These are phyloP conservation scores for Portunus trituberculatus DNA, from an alignment of 1,140 invertebrate species.

Conservation along the genomic window DNA sequence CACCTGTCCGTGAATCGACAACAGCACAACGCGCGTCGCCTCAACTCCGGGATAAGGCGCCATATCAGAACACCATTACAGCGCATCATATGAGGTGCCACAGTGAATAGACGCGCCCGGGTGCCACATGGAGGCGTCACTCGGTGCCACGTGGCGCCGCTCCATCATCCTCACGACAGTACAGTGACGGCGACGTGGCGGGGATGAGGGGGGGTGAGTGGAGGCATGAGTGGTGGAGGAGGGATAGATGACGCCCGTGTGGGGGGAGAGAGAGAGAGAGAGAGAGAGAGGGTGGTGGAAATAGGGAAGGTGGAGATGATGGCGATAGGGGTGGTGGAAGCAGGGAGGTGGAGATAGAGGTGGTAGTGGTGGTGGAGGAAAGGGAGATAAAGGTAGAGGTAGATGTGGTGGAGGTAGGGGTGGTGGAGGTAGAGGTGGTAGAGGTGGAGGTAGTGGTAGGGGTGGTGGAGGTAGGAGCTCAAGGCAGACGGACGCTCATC, in stretches of 20 bases:
- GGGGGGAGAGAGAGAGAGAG: not conserved
- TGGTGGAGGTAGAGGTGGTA: not conserved
- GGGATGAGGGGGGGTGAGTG: not conserved
- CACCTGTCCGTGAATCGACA: too few species aligned
- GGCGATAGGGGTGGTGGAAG: too few species aligned
- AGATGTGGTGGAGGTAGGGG: not conserved
- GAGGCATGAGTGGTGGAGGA: not conserved
- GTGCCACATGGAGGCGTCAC: not conserved
- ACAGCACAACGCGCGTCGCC: not conserved
- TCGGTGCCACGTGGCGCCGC: not conserved
- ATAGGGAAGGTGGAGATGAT: too few species aligned
- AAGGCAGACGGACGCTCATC: conserved; percentile 16
- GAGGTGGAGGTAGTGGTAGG: not conserved
- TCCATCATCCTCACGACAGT: not conserved
- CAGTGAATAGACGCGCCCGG: not conserved
- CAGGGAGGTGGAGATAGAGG: too few species aligned
- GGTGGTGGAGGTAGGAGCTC: not conserved
- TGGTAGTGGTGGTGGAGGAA: too few species aligned
- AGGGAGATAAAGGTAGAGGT: not conserved
- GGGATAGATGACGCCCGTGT: not conserved
- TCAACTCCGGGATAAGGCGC: not conserved
- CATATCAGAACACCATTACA: not conserved
- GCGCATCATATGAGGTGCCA: not conserved
- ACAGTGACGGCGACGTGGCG: not conserved
- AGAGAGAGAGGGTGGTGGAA: not conserved